Base-by-base conservation (phyloP, 2,888 invertebrate species). In the Fissipunctia ypsillon region DNA sequence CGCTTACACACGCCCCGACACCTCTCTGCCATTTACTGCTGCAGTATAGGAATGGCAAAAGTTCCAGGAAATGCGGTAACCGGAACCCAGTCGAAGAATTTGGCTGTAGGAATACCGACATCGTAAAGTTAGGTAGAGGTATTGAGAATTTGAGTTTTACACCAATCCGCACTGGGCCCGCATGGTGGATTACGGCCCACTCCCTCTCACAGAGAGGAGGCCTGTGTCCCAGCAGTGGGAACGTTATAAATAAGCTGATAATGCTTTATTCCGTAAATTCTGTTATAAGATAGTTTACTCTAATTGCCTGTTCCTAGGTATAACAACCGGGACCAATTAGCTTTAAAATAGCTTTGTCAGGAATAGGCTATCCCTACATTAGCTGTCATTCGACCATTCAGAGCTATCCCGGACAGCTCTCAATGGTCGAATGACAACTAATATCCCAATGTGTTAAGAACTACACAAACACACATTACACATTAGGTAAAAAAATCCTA, bases 1-100 rank as follows among this genome's bases (percentile, higher is more conserved):
- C 22, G 22, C 79, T 57, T n/a, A 10, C 66, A 16, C 38, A 69
- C 28, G 9, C 22, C 38, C 16, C 3, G 50, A 74, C 74, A 68
- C 43, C 43, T 75, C 48, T 48, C 66, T 28, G 48, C 28, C 48
- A 45, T 16, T 54, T 52, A 25, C 52, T 22, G 16, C 31, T 16
- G 9, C 3, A 5, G n/a, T 52, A 43, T 43, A 0, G 3, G 14
- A 35, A 35, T 31, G 1, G n/a, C 10, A 19, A 12, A 25, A 38
- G 22, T 50, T 64, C 16, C 41, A n/a, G n/a, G n/a, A n/a, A n/a
- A n/a, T n/a, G n/a, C n/a, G n/a, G n/a, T n/a, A n/a, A n/a, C n/a
- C n/a, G n/a, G n/a, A n/a, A n/a, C n/a, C n/a, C n/a, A n/a, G 35
- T 35, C 35, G 35, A 6, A 59, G 22, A 41, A 31, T 59, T 43